A percentile compares a stretch with the other conserved stretches of the same genome.
These are phyloP conservation scores for Clytia hemisphaerica DNA, from an alignment of 30 jellyfish, hydroid and myxozoan genomes.

Conservation along the genomic window DNA sequence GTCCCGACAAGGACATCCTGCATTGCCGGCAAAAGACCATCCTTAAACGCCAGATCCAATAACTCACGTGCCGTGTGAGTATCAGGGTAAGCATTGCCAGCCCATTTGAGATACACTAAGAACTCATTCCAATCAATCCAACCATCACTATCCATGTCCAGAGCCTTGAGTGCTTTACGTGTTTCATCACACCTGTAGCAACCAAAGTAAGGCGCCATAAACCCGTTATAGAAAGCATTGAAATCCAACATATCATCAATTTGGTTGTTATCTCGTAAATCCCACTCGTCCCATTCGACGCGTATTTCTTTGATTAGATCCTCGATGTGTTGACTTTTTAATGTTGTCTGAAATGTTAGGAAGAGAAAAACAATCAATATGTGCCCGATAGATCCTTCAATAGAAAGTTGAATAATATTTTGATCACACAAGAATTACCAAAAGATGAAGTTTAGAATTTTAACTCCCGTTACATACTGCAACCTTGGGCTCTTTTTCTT, in stretches of 20 bases:
- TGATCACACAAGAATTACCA: too few relatives aligned
- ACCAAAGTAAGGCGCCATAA: slow-evolving; percentile 76
- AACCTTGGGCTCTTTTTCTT: too few relatives aligned
- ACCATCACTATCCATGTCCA: slow-evolving; percentile 73
- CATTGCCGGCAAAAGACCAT: slow-evolving; percentile 78
- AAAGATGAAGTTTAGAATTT: too few relatives aligned
- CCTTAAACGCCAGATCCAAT: slow-evolving; percentile 51
- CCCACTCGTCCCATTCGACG: slow-evolving; percentile 77
- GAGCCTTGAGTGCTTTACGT: slow-evolving; percentile 53
- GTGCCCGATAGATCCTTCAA: too few relatives aligned
- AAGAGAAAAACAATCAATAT: too few relatives aligned
- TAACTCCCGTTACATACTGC: too few relatives aligned
- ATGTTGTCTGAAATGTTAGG: slow-evolving; percentile 8
- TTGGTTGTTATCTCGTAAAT: slow-evolving; percentile 39
- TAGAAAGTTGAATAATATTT: too few relatives aligned
- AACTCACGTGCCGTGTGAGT: slow-evolving; percentile 62
- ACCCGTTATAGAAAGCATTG: slow-evolving; percentile 71
- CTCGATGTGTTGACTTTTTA: slow-evolving; percentile 16
- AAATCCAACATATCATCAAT: slow-evolving; percentile 56
- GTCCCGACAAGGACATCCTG: too few relatives aligned
- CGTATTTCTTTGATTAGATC: slow-evolving; percentile 51
- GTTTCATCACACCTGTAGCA: slow-evolving; percentile 72
- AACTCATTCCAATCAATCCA: slow-evolving; percentile 71
- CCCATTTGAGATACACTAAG: slow-evolving; percentile 67
- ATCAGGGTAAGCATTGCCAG: slow-evolving; percentile 49